Percentiles rank a stretch among this genome's conserved stretches.
Conservation (phyloP, 1,140 invertebrate species). For the Ips nitidus region DNA sequence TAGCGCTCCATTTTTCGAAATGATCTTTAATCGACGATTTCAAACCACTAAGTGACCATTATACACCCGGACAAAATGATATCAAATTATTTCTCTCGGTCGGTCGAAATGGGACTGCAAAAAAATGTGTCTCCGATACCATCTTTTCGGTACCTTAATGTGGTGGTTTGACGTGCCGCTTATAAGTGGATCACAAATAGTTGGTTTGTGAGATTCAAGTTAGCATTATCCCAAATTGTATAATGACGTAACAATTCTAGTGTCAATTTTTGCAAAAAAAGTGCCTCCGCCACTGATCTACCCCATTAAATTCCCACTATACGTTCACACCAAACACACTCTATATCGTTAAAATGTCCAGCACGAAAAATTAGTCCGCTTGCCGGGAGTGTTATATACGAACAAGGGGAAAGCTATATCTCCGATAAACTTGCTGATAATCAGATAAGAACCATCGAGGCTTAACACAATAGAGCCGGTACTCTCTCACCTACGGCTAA, state of each 20-base stretch:
- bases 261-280: too few relatives aligned
- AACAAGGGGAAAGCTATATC: conserved; percentile 19
- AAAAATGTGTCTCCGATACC: conserved; percentile 31
- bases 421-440: conserved; percentile 25
- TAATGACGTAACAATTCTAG: too few relatives aligned
- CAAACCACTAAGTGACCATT: conserved; percentile 42
- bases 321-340: conserved; percentile 13
- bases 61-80: conserved; percentile 23
- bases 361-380: conserved; percentile 18
- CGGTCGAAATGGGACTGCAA: conserved; percentile 32
- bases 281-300: conserved; percentile 6
- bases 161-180: too few relatives aligned
- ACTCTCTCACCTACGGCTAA: conserved; percentile 21
- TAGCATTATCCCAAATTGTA: too few relatives aligned
- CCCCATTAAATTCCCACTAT: conserved; percentile 1
- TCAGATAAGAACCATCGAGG: conserved; percentile 19
- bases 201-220: too few relatives aligned
- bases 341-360: conserved; percentile 21
- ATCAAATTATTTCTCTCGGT: conserved; percentile 39
- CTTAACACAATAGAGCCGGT: conserved; percentile 21
- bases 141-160: not conserved
- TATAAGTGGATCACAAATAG: too few relatives aligned
- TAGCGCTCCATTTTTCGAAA: conserved; percentile 38
- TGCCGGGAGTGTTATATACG: conserved; percentile 10
- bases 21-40: conserved; percentile 44